Conservation (phyloP, 2,888 invertebrate species). For the Drosophila basisetae region DNA sequence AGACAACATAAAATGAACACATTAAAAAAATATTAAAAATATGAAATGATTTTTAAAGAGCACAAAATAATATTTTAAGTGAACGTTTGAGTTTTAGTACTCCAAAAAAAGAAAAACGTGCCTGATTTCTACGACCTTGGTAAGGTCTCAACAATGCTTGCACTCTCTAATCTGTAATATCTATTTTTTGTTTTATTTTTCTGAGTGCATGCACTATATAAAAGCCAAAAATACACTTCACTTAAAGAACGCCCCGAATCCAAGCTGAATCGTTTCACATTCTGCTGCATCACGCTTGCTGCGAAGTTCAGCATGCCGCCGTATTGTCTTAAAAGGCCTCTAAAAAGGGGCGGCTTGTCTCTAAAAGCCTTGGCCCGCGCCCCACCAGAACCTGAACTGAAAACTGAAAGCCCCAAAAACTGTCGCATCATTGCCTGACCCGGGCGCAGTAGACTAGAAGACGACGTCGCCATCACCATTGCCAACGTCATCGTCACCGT, state of each 20-base stretch:
- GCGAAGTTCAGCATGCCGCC: constrained; percentile 75
- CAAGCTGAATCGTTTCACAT: constrained; percentile 22
- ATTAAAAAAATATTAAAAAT: not conserved
- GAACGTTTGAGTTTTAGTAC: too few relatives aligned
- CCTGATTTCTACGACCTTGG: not conserved
- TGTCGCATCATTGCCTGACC: constrained; percentile 71
- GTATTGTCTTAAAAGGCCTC: constrained; percentile 72
- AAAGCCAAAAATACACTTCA: constrained; percentile 63
- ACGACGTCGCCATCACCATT: constrained; percentile 60
- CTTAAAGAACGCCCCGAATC: constrained; percentile 43
- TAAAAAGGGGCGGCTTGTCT: constrained; percentile 58
- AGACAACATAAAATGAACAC: not conserved
- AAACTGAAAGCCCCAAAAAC: constrained; percentile 34
- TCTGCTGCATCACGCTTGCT: constrained; percentile 72
- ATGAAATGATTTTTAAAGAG: not conserved
- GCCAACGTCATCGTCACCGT: constrained; percentile 24
- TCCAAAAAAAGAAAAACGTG: not conserved
- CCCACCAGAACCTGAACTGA: constrained; percentile 31
- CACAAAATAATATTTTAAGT: not conserved
- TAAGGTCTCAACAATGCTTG: not conserved
- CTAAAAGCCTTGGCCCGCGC: constrained; percentile 63
- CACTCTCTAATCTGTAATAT: not conserved
- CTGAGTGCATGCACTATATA: constrained; percentile 15
- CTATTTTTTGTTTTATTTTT: not conserved
- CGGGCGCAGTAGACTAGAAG: constrained; percentile 75